Evolutionary conservation across 2,113 vertebrate species (phyloP).

Genomic region (Narcine bancroftii): DNA sequence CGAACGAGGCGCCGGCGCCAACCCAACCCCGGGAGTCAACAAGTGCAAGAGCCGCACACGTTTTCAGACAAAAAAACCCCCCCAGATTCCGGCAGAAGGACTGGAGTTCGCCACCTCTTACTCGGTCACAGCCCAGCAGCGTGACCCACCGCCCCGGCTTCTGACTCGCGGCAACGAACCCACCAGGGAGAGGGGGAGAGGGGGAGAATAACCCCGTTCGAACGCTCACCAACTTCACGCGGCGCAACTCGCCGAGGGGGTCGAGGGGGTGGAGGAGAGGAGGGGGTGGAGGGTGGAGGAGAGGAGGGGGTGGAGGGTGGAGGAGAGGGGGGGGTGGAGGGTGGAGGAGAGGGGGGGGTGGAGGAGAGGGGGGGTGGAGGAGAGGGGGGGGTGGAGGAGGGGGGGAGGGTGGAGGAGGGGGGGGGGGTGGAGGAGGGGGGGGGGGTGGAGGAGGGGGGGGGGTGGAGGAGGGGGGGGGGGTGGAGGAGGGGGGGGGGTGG

Average conservation of each 20-base stretch:
- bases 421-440: neutral
- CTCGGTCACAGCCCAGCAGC: conserved; percentile 11
- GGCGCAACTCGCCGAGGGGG: too few species aligned
- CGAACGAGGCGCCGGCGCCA: neutral
- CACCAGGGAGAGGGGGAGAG: too few species aligned
- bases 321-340: neutral
- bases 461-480: neutral
- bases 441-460: neutral
- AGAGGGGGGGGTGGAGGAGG: neutral
- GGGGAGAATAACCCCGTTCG: too few species aligned
- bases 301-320: neutral
- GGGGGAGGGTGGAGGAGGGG: neutral
- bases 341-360: neutral
- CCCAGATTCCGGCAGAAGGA: too few species aligned
- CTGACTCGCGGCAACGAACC: conserved; percentile 25
- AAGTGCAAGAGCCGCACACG: neutral
- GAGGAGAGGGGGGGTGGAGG: too few species aligned
- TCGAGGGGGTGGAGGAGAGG: neutral
- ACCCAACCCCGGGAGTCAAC: conserved; percentile 1
- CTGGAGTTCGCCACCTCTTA: neutral
- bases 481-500: too few species aligned
- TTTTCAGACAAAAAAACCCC: conserved; percentile 15
- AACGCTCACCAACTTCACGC: conserved; percentile 9
- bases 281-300: neutral
- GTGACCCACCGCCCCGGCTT: conserved; percentile 12